Conservation (phyloP, 2,113 vertebrate species). For the Elachura formosa region DNA sequence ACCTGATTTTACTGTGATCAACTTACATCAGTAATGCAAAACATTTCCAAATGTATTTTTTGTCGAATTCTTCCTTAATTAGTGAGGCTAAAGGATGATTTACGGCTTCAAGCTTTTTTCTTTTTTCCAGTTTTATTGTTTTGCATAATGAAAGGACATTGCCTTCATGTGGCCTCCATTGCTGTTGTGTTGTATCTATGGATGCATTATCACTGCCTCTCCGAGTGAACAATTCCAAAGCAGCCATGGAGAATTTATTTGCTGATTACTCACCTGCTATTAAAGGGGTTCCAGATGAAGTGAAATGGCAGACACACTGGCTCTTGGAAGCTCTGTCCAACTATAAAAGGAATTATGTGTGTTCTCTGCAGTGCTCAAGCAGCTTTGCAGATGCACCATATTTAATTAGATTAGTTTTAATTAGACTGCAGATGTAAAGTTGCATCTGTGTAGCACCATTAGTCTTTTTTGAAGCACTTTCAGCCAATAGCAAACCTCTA, state of each 20-base stretch:
- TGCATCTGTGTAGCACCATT: not conserved
- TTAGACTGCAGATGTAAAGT: conserved; percentile 35
- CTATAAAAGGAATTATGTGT: not conserved
- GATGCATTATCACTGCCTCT: not conserved
- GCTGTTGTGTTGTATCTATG: not conserved
- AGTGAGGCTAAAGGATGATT: not conserved
- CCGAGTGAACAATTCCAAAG: not conserved
- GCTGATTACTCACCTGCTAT: conserved; percentile 36
- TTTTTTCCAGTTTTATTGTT: not conserved
- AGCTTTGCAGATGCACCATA: conserved; percentile 7
- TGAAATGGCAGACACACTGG: not conserved
- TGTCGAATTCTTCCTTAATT: not conserved
- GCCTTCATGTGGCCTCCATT: not conserved
- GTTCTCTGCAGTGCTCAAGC: not conserved
- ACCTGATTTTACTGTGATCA: not conserved
- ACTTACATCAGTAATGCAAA: not conserved
- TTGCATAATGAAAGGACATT: not conserved
- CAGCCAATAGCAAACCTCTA: not conserved
- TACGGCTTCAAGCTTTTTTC: not conserved
- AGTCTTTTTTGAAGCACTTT: not conserved
- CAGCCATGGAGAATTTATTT: conserved; percentile 3
- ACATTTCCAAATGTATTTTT: not conserved
- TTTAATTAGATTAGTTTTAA: conserved; percentile 58
- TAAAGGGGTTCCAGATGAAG: conserved; percentile 10
- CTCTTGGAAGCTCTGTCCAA: conserved; percentile 3